Evolutionary conservation across 2,888 invertebrate genomes (phyloP).

Genomic region (Pterobdella sp.): DNA sequence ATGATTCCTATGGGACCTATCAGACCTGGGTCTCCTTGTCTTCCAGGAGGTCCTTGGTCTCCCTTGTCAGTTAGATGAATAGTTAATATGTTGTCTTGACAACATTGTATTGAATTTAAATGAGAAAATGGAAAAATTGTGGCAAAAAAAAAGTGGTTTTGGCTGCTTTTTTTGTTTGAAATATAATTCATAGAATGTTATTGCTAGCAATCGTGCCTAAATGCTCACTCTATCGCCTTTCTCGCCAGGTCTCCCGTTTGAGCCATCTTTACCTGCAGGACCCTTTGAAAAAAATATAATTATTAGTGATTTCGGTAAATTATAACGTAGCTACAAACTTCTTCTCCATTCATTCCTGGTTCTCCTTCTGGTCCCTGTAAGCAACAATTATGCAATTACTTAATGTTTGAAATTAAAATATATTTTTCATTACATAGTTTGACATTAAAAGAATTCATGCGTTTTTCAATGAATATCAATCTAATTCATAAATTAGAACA

Average conservation of each 20-base stretch:
- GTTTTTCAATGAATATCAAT: background rate
- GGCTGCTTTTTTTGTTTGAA: too few relatives aligned
- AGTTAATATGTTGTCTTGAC: background rate
- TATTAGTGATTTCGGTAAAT: background rate
- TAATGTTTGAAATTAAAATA: background rate
- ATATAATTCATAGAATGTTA: too few relatives aligned
- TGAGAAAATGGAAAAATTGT: background rate
- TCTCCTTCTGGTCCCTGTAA: slow-evolving; percentile 23
- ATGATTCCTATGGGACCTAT: slow-evolving; percentile 9
- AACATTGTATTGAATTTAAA: background rate
- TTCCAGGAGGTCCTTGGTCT: slow-evolving; percentile 18
- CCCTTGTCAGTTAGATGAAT: background rate
- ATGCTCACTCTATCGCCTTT: slow-evolving; percentile 26
- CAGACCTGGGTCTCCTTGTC: slow-evolving; percentile 12
- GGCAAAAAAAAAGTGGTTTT: too few relatives aligned
- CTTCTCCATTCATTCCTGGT: slow-evolving; percentile 12
- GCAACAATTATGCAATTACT: background rate
- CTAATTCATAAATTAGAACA: background rate
- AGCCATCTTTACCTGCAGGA: slow-evolving; percentile 24
- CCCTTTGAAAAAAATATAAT: background rate
- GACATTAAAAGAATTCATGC: background rate
- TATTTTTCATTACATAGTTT: background rate
- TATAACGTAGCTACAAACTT: background rate
- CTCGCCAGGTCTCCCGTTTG: slow-evolving; percentile 19
- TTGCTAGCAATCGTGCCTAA: background rate